Evolutionary conservation across 2,888 invertebrate genomes (phyloP).

Genomic region (Pseudolycoriella hygida): DNA sequence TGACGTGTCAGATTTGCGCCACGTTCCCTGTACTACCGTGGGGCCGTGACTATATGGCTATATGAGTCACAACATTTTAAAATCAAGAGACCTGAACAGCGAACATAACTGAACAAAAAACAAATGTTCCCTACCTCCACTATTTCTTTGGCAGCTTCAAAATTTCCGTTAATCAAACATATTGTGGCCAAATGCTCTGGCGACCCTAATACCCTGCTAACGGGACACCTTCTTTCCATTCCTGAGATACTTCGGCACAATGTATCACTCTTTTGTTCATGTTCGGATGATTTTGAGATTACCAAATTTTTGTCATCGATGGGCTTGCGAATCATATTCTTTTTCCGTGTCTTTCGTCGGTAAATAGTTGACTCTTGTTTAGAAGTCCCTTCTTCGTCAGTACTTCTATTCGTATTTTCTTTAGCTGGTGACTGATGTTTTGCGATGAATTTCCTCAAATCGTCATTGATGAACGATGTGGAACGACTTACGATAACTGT

Average conservation of each 20-base stretch:
- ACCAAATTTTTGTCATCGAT: neutral
- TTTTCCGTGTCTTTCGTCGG: conserved; percentile 3
- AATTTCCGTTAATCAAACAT: conserved; percentile 55
- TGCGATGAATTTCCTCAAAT: neutral
- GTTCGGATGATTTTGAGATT: conserved; percentile 2
- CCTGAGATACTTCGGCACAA: neutral
- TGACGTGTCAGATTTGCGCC: no score
- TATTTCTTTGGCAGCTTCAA: conserved; percentile 57
- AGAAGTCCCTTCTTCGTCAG: neutral
- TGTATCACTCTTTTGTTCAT: neutral
- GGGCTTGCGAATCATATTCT: neutral
- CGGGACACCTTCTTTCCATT: conserved; percentile 14
- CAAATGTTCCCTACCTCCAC: conserved; percentile 67
- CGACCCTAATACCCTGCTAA: conserved; percentile 47
- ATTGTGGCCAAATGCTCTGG: conserved; percentile 57
- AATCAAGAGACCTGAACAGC: no score
- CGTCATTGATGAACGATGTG: neutral
- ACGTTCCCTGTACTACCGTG: no score
- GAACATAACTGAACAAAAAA: no score
- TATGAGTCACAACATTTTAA: no score
- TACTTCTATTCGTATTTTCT: neutral
- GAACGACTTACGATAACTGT: no score
- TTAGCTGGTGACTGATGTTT: neutral
- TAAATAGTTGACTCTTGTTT: neutral
- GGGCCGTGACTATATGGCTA: no score